Evolutionary conservation across 1,140 invertebrate genomes (phyloP), one percentile per base, ranked within the genome.

Genomic region (Pseudomyrmex dendroicus): DNA sequence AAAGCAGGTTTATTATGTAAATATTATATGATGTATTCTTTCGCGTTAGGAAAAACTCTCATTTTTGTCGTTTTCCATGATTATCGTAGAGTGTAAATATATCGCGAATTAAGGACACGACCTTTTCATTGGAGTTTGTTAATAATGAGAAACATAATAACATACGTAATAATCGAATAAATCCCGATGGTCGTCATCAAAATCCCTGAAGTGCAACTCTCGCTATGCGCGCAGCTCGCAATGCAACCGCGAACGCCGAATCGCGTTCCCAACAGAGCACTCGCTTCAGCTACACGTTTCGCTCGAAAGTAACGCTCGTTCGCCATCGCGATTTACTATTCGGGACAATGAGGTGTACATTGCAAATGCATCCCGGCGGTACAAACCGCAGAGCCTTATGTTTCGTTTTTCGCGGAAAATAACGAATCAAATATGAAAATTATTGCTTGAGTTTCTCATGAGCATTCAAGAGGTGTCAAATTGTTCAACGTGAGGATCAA

Each of bases 351-450:
- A 68, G 46, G 46, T 56, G 72, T 70, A 67, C 84, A 85, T 85
- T 35, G 35, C 61, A 73, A 85, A 87, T 85, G 85, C 72, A 73
- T 87, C 85, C 85, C 85, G 48, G 12, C 50, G 85, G 85, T 87
- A 82, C 62, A 66, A 63, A 35, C 35, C 35, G 59, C 22, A 48
- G 44, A 22, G 57, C 20, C 76, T 72, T 70, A 59, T 70, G 56
- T 57, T 46, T 54, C 44, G 46, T 72, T 80, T 67, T 48, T 44
- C 35, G 44, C 35, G 48, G 52, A 57, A 78, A 35, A 35, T 35
- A 35, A 9, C 20, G 13, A 70, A 35, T 77, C 9, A 74, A 86
- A 61, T 76, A 62, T 52, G 68, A 56, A 54, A 13, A 46, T 59
- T 54, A 73, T 87, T 73, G 70, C 72, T 62, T 54, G 62, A 20